phyloP scores from a whole-genome alignment of 2,888 invertebrate genomes.

The Heliconius ethilla region DNA sequence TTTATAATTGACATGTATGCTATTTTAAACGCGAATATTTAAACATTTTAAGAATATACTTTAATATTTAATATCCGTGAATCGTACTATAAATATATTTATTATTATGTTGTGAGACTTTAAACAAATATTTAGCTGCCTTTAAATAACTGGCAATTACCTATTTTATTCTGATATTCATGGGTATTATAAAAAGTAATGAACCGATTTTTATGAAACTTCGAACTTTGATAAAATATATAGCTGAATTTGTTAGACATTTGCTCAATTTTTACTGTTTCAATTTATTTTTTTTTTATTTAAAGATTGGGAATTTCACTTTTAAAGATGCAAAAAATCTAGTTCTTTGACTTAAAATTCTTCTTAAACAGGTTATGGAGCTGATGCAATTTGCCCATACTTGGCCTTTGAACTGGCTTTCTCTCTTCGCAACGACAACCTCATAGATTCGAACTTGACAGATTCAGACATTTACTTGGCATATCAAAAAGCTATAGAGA shows the following conservation, averaged over 20 bases:
- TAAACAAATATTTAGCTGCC: background rate
- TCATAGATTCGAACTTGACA: conserved; percentile 88
- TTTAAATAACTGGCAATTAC: background rate
- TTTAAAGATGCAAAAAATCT: background rate
- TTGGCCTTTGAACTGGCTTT: conserved; percentile 96
- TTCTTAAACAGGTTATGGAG: conserved; percentile 87
- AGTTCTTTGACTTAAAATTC: background rate
- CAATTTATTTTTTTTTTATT: background rate
- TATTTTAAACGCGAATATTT: too few species aligned
- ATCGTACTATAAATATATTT: background rate
- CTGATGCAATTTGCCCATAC: conserved; percentile 98
- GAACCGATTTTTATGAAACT: background rate
- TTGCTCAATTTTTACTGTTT: background rate
- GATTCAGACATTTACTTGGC: conserved; percentile 92
- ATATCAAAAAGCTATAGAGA: conserved; percentile 94
- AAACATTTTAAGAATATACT: too few species aligned
- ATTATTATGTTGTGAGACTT: background rate
- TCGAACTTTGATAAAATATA: background rate
- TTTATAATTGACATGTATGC: too few species aligned
- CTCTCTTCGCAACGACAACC: conserved; percentile 91
- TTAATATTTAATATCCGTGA: background rate
- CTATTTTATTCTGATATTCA: background rate
- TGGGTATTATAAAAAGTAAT: background rate
- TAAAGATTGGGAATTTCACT: background rate
- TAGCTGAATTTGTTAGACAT: background rate